Conservation (phyloP, 2,888 invertebrate genomes). For the Notocelia uddmanniana region DNA sequence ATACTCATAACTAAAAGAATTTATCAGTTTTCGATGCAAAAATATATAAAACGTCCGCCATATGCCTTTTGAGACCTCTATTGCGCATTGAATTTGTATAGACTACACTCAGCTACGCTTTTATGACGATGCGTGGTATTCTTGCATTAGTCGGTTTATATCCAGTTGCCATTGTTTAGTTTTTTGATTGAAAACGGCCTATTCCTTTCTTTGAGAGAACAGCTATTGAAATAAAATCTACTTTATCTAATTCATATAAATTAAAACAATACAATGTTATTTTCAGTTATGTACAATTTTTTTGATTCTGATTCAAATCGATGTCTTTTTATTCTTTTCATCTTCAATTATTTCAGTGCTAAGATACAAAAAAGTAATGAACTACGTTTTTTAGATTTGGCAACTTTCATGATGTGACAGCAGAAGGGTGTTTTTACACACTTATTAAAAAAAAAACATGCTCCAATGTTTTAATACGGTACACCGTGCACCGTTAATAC, state of each 20-base stretch:
- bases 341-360: no score
- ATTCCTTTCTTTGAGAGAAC: slow-evolving; percentile 36
- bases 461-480: no score
- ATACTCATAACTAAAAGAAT: slow-evolving; percentile 86
- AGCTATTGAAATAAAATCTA: background rate
- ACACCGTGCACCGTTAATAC: no score
- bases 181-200: slow-evolving; percentile 46
- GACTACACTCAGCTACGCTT: slow-evolving; percentile 43
- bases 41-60: slow-evolving; percentile 87
- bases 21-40: slow-evolving; percentile 86
- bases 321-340: background rate
- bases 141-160: slow-evolving; percentile 66
- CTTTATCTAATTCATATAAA: background rate
- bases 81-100: slow-evolving; percentile 60
- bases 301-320: no score
- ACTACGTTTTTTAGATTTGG: slow-evolving; percentile 8
- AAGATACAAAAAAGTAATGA: no score
- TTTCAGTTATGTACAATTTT: no score
- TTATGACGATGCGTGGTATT: slow-evolving; percentile 45
- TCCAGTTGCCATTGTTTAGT: slow-evolving; percentile 73
- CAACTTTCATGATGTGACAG: slow-evolving; percentile 20
- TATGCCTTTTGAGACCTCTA: slow-evolving; percentile 85
- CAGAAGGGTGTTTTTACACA: background rate
- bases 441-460: background rate
- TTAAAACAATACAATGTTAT: no score